phyloP scores from a whole-genome alignment of 1,140 invertebrate species.

The Drosophila triauraria region DNA sequence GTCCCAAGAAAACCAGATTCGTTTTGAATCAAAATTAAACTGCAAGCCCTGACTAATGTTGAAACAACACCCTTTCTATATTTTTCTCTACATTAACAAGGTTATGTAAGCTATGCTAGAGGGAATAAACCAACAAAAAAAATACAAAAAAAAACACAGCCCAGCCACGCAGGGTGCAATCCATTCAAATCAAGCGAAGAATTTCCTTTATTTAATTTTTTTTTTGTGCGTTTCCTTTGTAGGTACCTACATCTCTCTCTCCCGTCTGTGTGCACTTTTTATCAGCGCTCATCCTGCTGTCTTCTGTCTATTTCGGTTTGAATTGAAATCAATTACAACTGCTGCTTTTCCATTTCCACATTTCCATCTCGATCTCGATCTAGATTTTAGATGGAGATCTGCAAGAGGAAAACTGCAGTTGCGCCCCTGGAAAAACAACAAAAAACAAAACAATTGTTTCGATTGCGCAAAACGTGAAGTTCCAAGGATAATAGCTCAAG shows the following conservation, averaged over 20 bases:
- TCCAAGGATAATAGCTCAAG: slow-evolving; percentile 77
- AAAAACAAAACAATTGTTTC: slow-evolving; percentile 67
- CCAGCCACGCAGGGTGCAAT: slow-evolving; percentile 14
- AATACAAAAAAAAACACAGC: slow-evolving; percentile 4
- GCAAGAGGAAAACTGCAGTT: slow-evolving; percentile 3
- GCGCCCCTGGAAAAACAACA: slow-evolving; percentile 6
- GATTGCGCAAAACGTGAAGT: slow-evolving; percentile 71
- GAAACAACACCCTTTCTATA: slow-evolving; percentile 1
- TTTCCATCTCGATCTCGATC: slow-evolving; percentile 9
- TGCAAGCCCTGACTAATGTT: neutral
- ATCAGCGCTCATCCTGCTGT: slow-evolving; percentile 49
- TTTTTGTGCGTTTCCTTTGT: slow-evolving; percentile 17
- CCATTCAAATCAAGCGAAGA: slow-evolving; percentile 28
- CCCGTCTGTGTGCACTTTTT: slow-evolving; percentile 54
- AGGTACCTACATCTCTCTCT: slow-evolving; percentile 1
- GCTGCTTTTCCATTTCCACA: slow-evolving; percentile 8
- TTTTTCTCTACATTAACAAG: neutral
- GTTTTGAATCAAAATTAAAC: neutral
- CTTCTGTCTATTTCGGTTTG: slow-evolving; percentile 26
- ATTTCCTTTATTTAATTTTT: slow-evolving; percentile 42
- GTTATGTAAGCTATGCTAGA: neutral
- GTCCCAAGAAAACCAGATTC: neutral
- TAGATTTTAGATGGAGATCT: neutral
- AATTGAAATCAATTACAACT: slow-evolving; percentile 26
- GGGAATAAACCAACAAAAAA: neutral